A percentile compares a stretch with the other conserved stretches of the same genome.
Evolutionary conservation across 2,113 vertebrate genomes (phyloP).

Genomic region (Colinus virginianus): DNA sequence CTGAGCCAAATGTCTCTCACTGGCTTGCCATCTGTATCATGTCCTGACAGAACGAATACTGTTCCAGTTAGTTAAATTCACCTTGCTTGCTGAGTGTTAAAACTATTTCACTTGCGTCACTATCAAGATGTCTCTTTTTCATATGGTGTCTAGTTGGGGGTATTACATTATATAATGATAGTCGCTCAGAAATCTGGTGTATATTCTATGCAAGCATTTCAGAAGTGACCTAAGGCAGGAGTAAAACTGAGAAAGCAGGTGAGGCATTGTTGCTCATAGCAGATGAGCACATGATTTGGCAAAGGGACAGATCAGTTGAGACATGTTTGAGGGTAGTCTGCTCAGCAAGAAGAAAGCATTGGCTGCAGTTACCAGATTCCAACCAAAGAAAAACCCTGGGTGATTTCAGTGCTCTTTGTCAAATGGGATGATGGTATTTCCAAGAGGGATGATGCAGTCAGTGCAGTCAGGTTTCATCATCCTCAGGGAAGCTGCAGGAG

Average conservation of each 20-base stretch:
- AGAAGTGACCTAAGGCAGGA: not conserved
- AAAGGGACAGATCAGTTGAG: not conserved
- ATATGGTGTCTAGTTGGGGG: not conserved
- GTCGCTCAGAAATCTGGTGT: not conserved
- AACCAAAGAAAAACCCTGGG: not conserved
- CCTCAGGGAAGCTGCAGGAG: not conserved
- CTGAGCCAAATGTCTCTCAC: slow-evolving; percentile 59
- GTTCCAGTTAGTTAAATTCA: slow-evolving; percentile 30
- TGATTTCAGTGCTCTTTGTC: not conserved
- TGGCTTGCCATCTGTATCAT: slow-evolving; percentile 58
- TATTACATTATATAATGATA: not conserved
- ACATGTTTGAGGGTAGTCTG: not conserved
- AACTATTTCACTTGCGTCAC: not conserved
- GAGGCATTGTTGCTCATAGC: not conserved
- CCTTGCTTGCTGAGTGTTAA: slow-evolving; percentile 31
- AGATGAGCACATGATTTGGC: not conserved
- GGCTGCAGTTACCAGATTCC: not conserved
- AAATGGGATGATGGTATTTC: not conserved
- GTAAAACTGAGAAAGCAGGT: not conserved
- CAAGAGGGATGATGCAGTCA: not conserved
- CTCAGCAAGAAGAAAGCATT: not conserved
- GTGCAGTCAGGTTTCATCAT: slow-evolving; percentile 1
- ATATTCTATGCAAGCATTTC: not conserved
- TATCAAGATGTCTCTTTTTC: slow-evolving; percentile 11
- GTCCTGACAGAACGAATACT: slow-evolving; percentile 8